These are phyloP conservation scores for Endomychus coccineus DNA, from an alignment of 2,888 invertebrate species.

Conservation along the genomic window DNA sequence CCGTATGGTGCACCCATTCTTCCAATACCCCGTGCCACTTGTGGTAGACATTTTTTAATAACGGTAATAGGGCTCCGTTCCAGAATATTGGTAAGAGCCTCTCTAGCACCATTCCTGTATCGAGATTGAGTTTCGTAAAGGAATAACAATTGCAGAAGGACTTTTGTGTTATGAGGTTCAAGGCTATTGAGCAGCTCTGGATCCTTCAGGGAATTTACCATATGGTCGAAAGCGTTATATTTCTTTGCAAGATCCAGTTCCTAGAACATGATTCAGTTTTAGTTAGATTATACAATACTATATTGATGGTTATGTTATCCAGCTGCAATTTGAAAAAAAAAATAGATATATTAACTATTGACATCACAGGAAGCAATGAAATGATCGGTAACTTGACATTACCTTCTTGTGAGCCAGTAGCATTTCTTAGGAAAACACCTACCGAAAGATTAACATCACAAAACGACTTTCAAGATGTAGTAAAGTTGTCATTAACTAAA, in stretches of 20 bases:
- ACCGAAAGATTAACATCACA: too few relatives aligned
- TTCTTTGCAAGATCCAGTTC: slow-evolving; percentile 9
- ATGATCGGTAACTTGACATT: too few relatives aligned
- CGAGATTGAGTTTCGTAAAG: slow-evolving; percentile 12
- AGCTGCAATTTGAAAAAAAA: too few relatives aligned
- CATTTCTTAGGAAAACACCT: too few relatives aligned
- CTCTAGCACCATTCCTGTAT: slow-evolving; percentile 21
- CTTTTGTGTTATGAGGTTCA: slow-evolving; percentile 5
- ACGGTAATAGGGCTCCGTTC: slow-evolving; percentile 33
- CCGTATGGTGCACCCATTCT: slow-evolving; percentile 46
- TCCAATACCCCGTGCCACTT: slow-evolving; percentile 43
- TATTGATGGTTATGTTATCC: too few relatives aligned
- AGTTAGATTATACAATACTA: too few relatives aligned
- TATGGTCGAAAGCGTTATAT: slow-evolving; percentile 5
- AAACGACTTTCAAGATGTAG: too few relatives aligned
- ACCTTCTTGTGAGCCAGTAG: too few relatives aligned
- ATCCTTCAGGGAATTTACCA: slow-evolving; percentile 1
- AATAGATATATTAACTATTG: too few relatives aligned
- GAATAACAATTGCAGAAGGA: slow-evolving; percentile 10
- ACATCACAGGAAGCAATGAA: too few relatives aligned
- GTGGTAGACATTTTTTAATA: slow-evolving; percentile 39
- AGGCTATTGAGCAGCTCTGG: slow-evolving; percentile 4
- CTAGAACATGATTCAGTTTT: too few relatives aligned
- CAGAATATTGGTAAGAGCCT: slow-evolving; percentile 32
- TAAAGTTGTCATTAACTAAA: too few relatives aligned